A percentile compares a stretch with the other conserved stretches of the same genome.
phyloP scores from a whole-genome alignment of 2,797 vertebrate genomes.

The Nyctalus aviator region DNA sequence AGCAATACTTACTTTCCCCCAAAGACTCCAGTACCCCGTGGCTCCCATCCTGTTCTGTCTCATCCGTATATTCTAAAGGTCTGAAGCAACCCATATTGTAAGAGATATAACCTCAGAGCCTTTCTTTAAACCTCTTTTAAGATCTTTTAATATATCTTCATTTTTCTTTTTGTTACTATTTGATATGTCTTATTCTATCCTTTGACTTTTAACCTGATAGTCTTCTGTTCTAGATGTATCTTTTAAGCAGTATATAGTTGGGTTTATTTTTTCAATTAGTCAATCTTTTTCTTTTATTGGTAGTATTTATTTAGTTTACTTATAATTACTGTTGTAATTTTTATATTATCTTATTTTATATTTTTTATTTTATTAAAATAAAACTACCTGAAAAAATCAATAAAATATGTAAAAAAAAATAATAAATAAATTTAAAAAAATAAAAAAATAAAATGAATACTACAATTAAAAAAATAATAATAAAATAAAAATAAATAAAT shows the following conservation, averaged over 20 bases:
- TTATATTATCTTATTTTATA: not conserved
- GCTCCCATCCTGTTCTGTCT: not conserved
- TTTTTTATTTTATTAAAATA: too few species aligned
- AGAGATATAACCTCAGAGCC: not conserved
- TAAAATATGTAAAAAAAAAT: too few species aligned
- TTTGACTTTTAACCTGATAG: not conserved
- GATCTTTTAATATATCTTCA: not conserved
- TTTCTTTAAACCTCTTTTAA: not conserved
- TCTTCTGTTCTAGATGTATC: not conserved
- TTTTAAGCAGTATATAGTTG: not conserved
- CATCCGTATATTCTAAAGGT: not conserved
- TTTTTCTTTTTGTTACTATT: slow-evolving; percentile 44
- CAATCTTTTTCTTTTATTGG: slow-evolving; percentile 16
- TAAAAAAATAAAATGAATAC: too few species aligned
- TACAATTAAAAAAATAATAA: too few species aligned
- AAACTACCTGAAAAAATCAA: not conserved
- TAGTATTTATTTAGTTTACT: not conserved
- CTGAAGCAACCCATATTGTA: not conserved
- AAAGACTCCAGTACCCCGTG: not conserved
- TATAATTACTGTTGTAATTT: slow-evolving; percentile 12
- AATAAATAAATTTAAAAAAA: too few species aligned
- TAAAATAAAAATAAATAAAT: too few species aligned
- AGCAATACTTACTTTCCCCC: not conserved
- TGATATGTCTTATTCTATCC: not conserved
- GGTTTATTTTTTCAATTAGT: slow-evolving; percentile 14